Evolutionary conservation across 1,140 invertebrate genomes (phyloP).

Genomic region (Glossosoma conforme): DNA sequence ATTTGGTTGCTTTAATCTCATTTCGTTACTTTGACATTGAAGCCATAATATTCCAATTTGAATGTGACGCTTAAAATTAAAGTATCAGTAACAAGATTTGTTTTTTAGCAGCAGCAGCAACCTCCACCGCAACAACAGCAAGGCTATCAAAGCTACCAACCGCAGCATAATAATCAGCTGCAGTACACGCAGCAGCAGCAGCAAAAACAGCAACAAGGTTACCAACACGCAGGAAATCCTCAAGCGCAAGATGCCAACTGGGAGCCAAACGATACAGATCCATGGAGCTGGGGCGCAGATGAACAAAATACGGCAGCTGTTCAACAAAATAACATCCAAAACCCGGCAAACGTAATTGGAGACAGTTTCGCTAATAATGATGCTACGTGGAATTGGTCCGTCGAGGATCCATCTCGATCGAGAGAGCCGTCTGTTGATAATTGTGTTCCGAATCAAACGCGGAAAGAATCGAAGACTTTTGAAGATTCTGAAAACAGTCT

Average conservation of each 20-base stretch:
- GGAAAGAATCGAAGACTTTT: not conserved
- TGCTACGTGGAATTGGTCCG: constrained; percentile 46
- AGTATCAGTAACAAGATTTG: not conserved
- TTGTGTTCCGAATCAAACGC: not conserved
- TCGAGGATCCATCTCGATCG: constrained; percentile 35
- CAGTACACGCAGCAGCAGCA: constrained; percentile 39
- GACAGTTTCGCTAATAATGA: constrained; percentile 42
- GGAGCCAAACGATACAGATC: constrained; percentile 39
- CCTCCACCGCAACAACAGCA: constrained; percentile 34
- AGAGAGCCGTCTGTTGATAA: constrained; percentile 13
- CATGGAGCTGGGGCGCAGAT: constrained; percentile 50
- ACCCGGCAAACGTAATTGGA: constrained; percentile 42
- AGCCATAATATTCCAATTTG: too few relatives aligned
- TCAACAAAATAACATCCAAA: constrained; percentile 26
- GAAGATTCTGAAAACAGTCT: not conserved
- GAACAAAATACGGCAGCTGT: constrained; percentile 41
- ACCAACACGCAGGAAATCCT: constrained; percentile 9
- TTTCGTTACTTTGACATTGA: too few relatives aligned
- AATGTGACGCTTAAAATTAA: not conserved
- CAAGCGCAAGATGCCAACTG: constrained; percentile 20
- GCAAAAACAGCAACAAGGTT: constrained; percentile 32
- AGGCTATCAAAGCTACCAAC: constrained; percentile 29
- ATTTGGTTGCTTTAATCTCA: too few relatives aligned
- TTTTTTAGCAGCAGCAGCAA: constrained; percentile 34
- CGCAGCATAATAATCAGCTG: constrained; percentile 36